Evolutionary conservation across 2,888 invertebrate species (phyloP).

Genomic region (Lobophora halterata): DNA sequence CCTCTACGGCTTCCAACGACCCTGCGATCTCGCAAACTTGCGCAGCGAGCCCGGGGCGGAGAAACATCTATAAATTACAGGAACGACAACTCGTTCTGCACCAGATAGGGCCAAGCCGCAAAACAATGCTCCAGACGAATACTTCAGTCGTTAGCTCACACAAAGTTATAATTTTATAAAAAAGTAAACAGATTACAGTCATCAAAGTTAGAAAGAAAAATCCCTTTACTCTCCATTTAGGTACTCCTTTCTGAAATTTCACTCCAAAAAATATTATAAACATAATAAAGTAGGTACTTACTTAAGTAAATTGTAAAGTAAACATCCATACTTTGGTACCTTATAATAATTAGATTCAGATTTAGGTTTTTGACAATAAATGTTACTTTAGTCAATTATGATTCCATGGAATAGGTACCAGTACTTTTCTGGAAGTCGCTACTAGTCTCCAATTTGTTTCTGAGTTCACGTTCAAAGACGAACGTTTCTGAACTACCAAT

Average conservation of each 20-base stretch:
- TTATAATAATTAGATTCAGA: no score
- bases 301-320: no score
- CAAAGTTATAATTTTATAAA: slow-evolving; percentile 70
- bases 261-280: no score
- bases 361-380: no score
- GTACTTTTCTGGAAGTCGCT: slow-evolving; percentile 58
- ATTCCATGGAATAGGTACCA: no score
- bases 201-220: no score
- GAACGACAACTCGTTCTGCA: slow-evolving; percentile 76
- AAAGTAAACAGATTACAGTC: no score
- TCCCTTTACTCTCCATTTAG: slow-evolving; percentile 24
- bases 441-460: slow-evolving; percentile 69
- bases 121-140: slow-evolving; percentile 74
- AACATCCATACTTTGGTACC: no score
- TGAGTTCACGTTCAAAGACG: slow-evolving; percentile 71
- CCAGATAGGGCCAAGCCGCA: slow-evolving; percentile 76
- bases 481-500: slow-evolving; percentile 78
- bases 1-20: slow-evolving; percentile 54
- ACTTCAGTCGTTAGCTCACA: slow-evolving; percentile 65
- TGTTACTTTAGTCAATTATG: no score
- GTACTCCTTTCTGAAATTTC: no score
- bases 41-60: slow-evolving; percentile 66
- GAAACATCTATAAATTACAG: slow-evolving; percentile 76
- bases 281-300: no score
- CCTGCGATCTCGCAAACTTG: slow-evolving; percentile 30